Evolutionary conservation across 2,113 vertebrate genomes (phyloP).

Genomic region (Vulpes lagopus): DNA sequence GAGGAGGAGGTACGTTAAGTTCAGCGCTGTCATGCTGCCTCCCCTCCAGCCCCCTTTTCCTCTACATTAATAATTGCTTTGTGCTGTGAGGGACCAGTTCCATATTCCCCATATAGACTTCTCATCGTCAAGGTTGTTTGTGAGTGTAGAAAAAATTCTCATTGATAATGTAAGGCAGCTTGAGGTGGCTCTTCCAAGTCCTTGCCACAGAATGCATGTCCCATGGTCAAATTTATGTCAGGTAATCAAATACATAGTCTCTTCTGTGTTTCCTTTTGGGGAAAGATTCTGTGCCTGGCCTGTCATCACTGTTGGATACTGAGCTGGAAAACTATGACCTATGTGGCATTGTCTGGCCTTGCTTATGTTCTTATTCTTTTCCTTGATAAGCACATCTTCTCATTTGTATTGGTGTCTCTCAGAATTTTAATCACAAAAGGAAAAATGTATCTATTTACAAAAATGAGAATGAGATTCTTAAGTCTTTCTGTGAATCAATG

Average conservation of each 20-base stretch:
- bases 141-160: background rate
- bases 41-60: rapidly evolving
- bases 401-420: background rate
- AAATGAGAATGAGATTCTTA: background rate
- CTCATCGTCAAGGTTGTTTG: background rate
- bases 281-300: background rate
- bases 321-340: background rate
- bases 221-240: background rate
- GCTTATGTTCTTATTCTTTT: background rate
- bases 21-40: background rate
- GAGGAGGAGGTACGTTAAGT: background rate
- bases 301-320: rapidly evolving
- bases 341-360: background rate
- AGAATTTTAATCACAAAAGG: background rate
- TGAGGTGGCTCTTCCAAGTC: background rate
- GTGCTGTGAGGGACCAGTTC: background rate
- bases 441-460: background rate
- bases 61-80: background rate
- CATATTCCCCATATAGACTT: background rate
- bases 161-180: background rate
- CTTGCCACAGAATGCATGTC: background rate
- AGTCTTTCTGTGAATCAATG: background rate
- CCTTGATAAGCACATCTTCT: background rate
- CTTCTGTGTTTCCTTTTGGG: background rate
- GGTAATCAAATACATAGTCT: background rate